Percentiles rank a stretch among this genome's conserved stretches.
Conservation (phyloP, 1,140 invertebrate genomes). For the Diuraphis noxia region DNA sequence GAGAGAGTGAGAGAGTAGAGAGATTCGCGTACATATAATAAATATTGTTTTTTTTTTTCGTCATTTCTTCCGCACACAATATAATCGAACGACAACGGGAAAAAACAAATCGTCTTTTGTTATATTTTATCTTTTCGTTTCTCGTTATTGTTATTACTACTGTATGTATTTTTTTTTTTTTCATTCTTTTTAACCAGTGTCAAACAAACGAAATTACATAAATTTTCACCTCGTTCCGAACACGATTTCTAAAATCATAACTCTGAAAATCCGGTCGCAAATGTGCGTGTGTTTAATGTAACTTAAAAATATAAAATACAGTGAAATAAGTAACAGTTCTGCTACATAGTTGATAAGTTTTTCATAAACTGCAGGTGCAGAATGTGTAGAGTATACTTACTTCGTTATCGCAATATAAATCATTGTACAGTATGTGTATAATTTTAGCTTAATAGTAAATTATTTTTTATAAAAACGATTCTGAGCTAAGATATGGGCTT, state of each 20-base stretch:
- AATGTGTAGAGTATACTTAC: background rate
- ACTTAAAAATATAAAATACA: background rate
- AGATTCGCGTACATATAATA: background rate
- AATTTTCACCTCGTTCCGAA: background rate
- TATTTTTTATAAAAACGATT: background rate
- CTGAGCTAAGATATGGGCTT: background rate
- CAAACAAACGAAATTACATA: background rate
- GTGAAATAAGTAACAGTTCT: background rate
- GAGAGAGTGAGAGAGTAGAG: background rate
- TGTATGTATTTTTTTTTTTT: background rate
- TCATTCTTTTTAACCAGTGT: background rate
- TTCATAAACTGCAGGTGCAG: no score
- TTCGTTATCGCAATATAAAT: background rate
- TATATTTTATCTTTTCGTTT: background rate
- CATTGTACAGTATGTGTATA: background rate
- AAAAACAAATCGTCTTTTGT: background rate
- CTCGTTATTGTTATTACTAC: conserved; percentile 17
- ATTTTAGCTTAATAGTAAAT: background rate
- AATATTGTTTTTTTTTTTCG: background rate
- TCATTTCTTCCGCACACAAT: conserved; percentile 11
- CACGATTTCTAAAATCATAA: background rate
- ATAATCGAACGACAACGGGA: conserved; percentile 11
- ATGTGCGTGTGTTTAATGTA: background rate
- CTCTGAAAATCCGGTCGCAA: no score
- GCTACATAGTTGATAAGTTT: no score